Conservation (phyloP, 35 echinoderm and acorn worm genomes). For the Ophioderma brevispina region DNA sequence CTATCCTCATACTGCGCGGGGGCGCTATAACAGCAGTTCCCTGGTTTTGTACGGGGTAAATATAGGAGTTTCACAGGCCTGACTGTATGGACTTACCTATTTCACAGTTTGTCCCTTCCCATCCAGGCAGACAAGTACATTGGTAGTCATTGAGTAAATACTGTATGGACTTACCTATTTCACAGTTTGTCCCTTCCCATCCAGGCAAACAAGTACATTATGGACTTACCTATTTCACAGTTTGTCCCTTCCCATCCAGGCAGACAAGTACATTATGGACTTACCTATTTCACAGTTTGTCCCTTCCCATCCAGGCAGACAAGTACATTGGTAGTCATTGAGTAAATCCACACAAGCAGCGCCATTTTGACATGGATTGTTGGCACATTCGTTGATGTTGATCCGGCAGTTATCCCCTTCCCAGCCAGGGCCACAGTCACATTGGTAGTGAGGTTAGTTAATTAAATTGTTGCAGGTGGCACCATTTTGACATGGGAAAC, state of each 20-base stretch:
- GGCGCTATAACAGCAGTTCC: too few relatives aligned
- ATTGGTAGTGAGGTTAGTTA: neutral
- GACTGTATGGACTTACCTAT: too few relatives aligned
- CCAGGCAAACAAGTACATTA: too few relatives aligned
- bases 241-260: too few relatives aligned
- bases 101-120: too few relatives aligned
- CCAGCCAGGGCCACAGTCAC: neutral
- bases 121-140: neutral
- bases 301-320: neutral
- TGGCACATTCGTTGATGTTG: constrained; percentile 29
- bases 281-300: neutral
- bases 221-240: too few relatives aligned
- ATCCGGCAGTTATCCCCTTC: neutral
- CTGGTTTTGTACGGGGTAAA: too few relatives aligned
- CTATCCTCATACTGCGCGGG: too few relatives aligned
- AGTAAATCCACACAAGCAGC: constrained; percentile 35
- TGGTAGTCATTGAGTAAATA: neutral
- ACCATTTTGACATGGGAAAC: neutral
- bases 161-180: too few relatives aligned
- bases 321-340: neutral
- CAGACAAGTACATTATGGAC: too few relatives aligned
- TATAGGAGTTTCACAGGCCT: too few relatives aligned
- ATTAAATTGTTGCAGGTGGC: neutral
- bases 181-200: too few relatives aligned
- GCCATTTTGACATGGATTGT: constrained; percentile 65